Evolutionary conservation across 2,888 invertebrate species (phyloP), one percentile per base, ranked within the genome.

Genomic region (Cephus pulcher): DNA sequence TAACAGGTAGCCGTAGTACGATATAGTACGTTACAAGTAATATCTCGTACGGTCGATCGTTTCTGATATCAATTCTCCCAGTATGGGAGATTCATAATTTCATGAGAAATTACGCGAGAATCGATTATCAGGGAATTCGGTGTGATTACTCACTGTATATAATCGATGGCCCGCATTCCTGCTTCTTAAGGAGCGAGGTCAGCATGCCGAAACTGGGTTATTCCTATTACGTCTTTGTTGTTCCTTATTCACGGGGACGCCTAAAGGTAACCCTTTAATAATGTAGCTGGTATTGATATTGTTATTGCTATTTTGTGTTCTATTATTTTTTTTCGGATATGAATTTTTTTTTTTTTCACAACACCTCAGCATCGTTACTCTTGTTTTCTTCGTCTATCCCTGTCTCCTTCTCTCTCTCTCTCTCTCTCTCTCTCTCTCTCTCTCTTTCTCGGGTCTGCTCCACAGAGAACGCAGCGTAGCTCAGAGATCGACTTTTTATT

Each of bases 401-500:
- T 30, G 1, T 70, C 0, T 30, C 70, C 12, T n/a, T n/a, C 30
- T n/a, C 11, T 35, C 1, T 35, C 3, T 35, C 12, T 69, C n/a
- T 32, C 69, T 11, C 69, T 11, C 32, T 32, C 1, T 30, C 9
- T 15, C 23, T 2, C 6, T 69, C n/a, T 69, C 69, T 11, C 70
- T n/a, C n/a, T 70, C 70, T 15, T 6, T 70, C 70, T 30, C 32
- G 9, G 12, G 71, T 32, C 56, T 23, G 23, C 9, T 56, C 56
- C 9, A 56, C 23, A 56, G 15, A 9, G 56, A 56, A 23, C 9
- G 6, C 56, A 56, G 23, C 23, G 2, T 56, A 32, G 71, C 15
- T 33, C 32, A 0, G 32, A 15, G 33, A n/a, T 32, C 81, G 80
- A 82, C 84, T 85, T 88, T 87, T 88, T 88, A 84, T 89, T 88